phyloP scores from a whole-genome alignment of 1,140 invertebrate genomes.

The Periplaneta americana region DNA sequence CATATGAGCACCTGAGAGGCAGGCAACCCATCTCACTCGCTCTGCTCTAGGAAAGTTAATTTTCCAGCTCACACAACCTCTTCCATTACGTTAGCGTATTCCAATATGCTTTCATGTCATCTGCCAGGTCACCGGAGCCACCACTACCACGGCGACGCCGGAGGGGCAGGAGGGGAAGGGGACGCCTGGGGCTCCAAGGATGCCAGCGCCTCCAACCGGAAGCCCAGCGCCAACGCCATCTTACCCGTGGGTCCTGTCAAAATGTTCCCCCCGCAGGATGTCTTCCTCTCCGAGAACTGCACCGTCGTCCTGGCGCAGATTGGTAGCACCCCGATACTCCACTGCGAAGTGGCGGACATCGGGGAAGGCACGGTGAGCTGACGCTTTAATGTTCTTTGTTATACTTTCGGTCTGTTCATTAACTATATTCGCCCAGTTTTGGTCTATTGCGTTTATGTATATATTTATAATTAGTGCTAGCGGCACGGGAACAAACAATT shows the following conservation, averaged over 20 bases:
- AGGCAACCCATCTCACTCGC: too few species aligned
- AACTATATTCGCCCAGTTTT: background rate
- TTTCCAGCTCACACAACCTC: background rate
- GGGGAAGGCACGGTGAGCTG: slow-evolving; percentile 52
- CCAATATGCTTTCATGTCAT: background rate
- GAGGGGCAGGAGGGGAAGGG: background rate
- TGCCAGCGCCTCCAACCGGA: background rate
- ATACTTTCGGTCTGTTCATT: too few species aligned
- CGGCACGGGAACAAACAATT: too few species aligned
- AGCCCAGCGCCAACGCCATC: background rate
- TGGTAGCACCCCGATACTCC: slow-evolving; percentile 50
- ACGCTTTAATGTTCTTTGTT: background rate
- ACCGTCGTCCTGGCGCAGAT: slow-evolving; percentile 53
- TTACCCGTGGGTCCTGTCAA: background rate
- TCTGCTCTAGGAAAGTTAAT: background rate
- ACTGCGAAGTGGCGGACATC: slow-evolving; percentile 54
- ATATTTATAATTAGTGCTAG: too few species aligned
- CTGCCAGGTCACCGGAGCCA: slow-evolving; percentile 4
- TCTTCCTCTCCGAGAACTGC: slow-evolving; percentile 54
- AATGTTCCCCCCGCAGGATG: background rate
- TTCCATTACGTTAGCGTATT: background rate
- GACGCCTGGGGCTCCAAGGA: background rate
- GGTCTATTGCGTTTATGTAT: too few species aligned
- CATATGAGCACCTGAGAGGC: too few species aligned
- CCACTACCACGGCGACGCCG: background rate